Conservation (phyloP, 2,113 vertebrate genomes). For the Rhynchomys soricoides region DNA sequence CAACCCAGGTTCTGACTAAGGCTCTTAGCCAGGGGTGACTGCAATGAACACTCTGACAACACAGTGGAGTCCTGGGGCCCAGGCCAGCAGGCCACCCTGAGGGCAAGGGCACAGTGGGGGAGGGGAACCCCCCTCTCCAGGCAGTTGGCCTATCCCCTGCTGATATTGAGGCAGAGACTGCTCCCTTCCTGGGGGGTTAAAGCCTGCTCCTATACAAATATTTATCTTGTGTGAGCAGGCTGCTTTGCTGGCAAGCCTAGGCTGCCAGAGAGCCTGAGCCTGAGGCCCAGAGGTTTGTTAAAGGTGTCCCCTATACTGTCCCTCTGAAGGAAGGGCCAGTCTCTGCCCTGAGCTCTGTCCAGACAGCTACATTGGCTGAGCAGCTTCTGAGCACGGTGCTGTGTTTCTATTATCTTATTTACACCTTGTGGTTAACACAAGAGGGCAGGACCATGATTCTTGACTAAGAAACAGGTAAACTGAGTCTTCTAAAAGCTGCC, state of each 20-base stretch:
- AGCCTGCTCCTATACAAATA: conserved; percentile 54
- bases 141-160: conserved; percentile 18
- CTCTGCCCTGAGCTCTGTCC: background rate
- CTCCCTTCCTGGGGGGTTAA: background rate
- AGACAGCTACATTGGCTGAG: no score
- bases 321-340: background rate
- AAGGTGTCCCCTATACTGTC: background rate
- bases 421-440: background rate
- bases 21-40: conserved; percentile 27
- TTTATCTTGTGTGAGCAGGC: conserved; percentile 46
- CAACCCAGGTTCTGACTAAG: conserved; percentile 20
- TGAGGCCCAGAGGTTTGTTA: background rate
- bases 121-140: background rate
- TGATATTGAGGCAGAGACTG: background rate
- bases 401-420: fast-evolving
- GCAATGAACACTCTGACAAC: background rate
- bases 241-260: background rate
- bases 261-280: background rate
- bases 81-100: background rate
- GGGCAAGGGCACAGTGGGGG: background rate
- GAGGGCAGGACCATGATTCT: background rate
- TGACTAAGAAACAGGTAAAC: background rate
- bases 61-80: background rate
- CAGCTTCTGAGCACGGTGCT: background rate
- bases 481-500: background rate